phyloP scores from a whole-genome alignment of 2,797 vertebrate species.

The Coregonus sp. region DNA sequence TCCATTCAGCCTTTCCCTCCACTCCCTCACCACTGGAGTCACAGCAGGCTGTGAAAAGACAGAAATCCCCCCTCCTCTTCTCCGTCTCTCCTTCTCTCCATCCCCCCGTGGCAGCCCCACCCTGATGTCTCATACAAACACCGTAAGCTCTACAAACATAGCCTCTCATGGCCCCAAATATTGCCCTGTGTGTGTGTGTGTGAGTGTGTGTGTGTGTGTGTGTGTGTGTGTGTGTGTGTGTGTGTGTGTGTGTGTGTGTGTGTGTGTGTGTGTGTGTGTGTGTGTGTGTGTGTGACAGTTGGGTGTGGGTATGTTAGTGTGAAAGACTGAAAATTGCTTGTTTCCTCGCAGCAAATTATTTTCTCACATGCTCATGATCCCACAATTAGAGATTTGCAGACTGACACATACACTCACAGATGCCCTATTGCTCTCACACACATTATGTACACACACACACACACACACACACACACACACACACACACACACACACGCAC shows the following conservation, averaged over 20 bases:
- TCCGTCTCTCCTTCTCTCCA: constrained; percentile 31
- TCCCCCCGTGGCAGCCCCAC: constrained; percentile 44
- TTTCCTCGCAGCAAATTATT: constrained; percentile 23
- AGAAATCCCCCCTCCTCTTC: constrained; percentile 48
- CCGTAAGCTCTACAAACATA: background rate
- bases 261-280: constrained; percentile 7
- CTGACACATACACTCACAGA: constrained; percentile 10
- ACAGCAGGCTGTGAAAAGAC: constrained; percentile 63
- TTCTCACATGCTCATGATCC: constrained; percentile 29
- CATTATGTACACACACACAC: background rate
- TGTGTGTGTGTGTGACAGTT: constrained; percentile 14
- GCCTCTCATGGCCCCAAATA: background rate
- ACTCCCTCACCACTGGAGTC: constrained; percentile 60
- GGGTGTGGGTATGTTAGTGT: constrained; percentile 15
- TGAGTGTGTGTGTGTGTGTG: background rate
- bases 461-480: constrained; percentile 6
- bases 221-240: constrained; percentile 19
- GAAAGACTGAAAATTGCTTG: constrained; percentile 11
- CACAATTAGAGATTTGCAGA: constrained; percentile 15
- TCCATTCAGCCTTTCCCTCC: constrained; percentile 68
- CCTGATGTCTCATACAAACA: constrained; percentile 29
- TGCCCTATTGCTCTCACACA: background rate
- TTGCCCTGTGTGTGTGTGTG: background rate
- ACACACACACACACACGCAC: constrained; percentile 5
- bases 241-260: background rate